Percentiles rank a stretch among this genome's conserved stretches.
Conservation (phyloP, 1,140 invertebrate species). For the Lepidurus couesii region DNA sequence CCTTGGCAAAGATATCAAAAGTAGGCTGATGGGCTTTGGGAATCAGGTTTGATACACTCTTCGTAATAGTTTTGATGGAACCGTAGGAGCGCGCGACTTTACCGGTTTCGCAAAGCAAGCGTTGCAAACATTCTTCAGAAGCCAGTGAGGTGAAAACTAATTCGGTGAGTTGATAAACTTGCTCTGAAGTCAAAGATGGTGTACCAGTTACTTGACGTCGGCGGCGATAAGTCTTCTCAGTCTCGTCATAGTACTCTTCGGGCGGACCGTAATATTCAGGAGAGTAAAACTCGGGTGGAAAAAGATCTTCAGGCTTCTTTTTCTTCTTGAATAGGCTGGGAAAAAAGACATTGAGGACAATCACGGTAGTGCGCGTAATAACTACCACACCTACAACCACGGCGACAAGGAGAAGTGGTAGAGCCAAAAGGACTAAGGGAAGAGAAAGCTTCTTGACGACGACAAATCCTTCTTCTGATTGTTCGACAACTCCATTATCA, state of each 20-base stretch:
- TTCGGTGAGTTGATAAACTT: background rate
- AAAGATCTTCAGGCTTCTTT: background rate
- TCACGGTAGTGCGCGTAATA: background rate
- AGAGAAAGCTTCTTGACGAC: background rate
- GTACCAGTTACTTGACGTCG: conserved; percentile 10
- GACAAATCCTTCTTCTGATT: conserved; percentile 1
- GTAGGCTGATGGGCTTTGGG: conserved; percentile 22
- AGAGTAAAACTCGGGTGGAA: background rate
- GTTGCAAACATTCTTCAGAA: conserved; percentile 30
- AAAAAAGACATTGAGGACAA: background rate
- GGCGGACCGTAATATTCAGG: background rate
- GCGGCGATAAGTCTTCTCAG: background rate
- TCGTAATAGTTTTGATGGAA: background rate
- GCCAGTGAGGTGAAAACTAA: conserved; percentile 28
- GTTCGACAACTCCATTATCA: background rate
- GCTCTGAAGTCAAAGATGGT: conserved; percentile 13
- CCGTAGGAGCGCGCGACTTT: conserved; percentile 8
- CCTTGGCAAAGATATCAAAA: conserved; percentile 27
- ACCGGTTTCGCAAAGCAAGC: conserved; percentile 29
- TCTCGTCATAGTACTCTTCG: background rate
- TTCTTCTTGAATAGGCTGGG: background rate
- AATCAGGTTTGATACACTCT: conserved; percentile 16
- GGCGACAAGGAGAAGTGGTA: background rate
- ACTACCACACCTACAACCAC: background rate
- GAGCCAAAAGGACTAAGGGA: background rate